Evolutionary conservation across 1,140 invertebrate species (phyloP).

Genomic region (Homarus americanus): DNA sequence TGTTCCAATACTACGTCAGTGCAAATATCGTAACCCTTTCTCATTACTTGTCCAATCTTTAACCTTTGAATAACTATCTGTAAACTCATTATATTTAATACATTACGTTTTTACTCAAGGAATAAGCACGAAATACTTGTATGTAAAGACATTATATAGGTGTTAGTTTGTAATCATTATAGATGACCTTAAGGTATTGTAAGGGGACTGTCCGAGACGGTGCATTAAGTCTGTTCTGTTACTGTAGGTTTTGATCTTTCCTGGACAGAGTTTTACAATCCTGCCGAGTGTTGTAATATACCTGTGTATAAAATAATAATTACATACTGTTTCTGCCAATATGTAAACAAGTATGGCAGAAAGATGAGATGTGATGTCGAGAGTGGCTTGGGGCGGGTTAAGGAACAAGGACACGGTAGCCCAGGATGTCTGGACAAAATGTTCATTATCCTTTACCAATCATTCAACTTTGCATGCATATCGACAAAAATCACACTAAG

Average conservation of each 20-base stretch:
- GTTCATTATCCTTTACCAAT: conserved; percentile 2
- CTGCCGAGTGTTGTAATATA: not conserved
- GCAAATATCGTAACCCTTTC: conserved; percentile 1
- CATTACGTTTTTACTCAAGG: not conserved
- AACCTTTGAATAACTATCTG: not conserved
- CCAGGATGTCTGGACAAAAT: conserved; percentile 9
- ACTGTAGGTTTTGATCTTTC: not conserved
- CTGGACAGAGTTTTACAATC: not conserved
- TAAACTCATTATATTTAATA: not conserved
- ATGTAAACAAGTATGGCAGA: no score
- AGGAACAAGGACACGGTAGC: conserved; percentile 4
- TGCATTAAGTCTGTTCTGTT: not conserved
- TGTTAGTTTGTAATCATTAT: not conserved
- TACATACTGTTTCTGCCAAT: not conserved
- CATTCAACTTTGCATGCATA: no score
- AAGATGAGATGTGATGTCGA: not conserved
- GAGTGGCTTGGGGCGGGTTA: not conserved
- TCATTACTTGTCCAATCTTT: not conserved
- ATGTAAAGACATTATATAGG: not conserved
- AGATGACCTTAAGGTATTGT: not conserved
- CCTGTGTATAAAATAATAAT: not conserved
- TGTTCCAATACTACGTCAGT: conserved; percentile 22
- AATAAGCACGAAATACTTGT: no score
- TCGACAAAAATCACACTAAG: no score
- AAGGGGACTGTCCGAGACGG: not conserved